Evolutionary conservation across 2,113 vertebrate genomes (phyloP).

Genomic region (Semnopithecus entellus): DNA sequence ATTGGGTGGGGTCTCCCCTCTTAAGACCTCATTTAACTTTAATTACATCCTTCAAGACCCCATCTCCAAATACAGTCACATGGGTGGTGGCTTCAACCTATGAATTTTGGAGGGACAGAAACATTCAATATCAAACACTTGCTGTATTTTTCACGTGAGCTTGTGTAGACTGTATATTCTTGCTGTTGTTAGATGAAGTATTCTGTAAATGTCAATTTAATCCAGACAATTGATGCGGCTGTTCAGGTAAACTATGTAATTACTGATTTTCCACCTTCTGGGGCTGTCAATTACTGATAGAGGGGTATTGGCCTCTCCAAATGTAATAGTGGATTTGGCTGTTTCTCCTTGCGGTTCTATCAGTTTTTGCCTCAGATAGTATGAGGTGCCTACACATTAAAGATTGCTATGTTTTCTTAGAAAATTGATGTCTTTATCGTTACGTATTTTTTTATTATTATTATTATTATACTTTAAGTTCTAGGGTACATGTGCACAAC

Average conservation of each 20-base stretch:
- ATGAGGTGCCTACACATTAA: background rate
- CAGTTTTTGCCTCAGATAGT: background rate
- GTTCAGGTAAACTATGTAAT: background rate
- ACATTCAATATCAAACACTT: background rate
- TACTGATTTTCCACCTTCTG: background rate
- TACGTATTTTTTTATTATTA: background rate
- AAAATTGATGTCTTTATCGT: background rate
- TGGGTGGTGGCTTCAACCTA: background rate
- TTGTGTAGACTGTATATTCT: background rate
- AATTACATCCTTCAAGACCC: background rate
- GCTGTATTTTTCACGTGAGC: background rate
- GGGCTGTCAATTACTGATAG: background rate
- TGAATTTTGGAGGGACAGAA: background rate
- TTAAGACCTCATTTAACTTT: background rate
- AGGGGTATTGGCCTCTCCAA: background rate
- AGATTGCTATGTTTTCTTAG: background rate
- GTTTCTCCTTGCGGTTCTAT: background rate
- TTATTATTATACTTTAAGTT: no score
- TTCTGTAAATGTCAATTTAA: background rate
- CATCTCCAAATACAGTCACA: background rate
- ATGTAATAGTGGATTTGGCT: background rate
- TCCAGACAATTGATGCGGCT: background rate
- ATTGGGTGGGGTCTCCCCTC: background rate
- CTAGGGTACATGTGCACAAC: no score
- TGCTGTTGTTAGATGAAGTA: background rate